A percentile compares a stretch with the other conserved stretches of the same genome.
phyloP scores from a whole-genome alignment of 1,140 invertebrate genomes.

The Saccostrea cuccullata region DNA sequence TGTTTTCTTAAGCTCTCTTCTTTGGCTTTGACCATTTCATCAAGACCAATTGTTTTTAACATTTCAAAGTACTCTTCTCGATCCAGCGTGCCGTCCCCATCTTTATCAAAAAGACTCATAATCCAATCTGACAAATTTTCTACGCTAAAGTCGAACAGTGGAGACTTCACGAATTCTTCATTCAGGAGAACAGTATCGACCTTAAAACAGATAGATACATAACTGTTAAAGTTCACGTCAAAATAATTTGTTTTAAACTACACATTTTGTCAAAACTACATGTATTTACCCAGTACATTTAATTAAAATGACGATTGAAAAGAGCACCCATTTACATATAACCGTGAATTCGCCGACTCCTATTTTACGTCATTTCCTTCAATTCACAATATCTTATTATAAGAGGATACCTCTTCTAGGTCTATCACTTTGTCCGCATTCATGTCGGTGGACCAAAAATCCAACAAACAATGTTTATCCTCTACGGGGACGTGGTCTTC shows the following conservation, averaged over 20 bases:
- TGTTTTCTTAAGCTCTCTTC: background rate
- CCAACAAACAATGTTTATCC: background rate
- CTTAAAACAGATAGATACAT: background rate
- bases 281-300: no score
- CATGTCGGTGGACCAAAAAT: background rate
- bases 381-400: background rate
- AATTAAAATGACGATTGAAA: no score
- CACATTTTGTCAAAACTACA: no score
- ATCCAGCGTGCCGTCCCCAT: background rate
- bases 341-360: no score
- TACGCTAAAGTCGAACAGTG: background rate
- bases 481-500: background rate
- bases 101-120: background rate
- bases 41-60: background rate
- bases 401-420: background rate
- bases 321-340: no score
- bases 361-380: no score
- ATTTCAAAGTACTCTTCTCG: slow-evolving; percentile 1
- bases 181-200: background rate
- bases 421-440: background rate
- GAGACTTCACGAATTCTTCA: background rate
- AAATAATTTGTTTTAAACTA: no score
- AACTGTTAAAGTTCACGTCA: background rate
- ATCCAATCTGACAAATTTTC: slow-evolving; percentile 13
- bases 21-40: background rate